phyloP scores from a whole-genome alignment of 23 tunicate genomes.

The Styela plicata region DNA sequence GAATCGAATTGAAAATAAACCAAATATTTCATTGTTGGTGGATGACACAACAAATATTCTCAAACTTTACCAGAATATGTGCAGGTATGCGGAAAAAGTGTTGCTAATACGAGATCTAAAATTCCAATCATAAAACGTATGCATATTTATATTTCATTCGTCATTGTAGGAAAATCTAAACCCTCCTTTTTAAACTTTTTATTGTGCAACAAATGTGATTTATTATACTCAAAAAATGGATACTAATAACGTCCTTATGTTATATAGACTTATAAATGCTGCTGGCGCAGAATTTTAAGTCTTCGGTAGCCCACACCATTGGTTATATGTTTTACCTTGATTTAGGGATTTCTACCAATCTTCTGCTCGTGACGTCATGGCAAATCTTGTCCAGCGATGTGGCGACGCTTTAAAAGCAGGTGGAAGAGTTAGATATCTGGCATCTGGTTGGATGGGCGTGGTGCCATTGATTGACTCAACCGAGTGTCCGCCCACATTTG shows the following conservation, averaged over 20 bases:
- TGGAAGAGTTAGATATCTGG: constrained; percentile 54
- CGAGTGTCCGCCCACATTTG: constrained; percentile 91
- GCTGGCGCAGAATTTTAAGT: no score
- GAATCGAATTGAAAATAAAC: not conserved
- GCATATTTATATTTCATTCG: no score
- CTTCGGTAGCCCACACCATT: no score
- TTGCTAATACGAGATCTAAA: not conserved
- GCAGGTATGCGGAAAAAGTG: constrained; percentile 46
- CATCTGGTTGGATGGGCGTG: constrained; percentile 64
- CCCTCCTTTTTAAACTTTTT: no score
- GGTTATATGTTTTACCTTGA: no score
- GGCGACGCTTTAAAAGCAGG: constrained; percentile 44
- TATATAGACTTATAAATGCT: no score
- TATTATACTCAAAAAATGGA: no score
- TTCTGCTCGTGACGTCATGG: not conserved
- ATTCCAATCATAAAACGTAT: not conserved
- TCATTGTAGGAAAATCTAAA: no score
- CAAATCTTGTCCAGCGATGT: constrained; percentile 27
- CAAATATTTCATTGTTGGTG: not conserved
- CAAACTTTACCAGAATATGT: constrained; percentile 14
- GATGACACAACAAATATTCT: constrained; percentile 11
- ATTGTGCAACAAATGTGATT: no score
- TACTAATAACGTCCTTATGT: no score
- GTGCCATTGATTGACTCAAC: constrained; percentile 84
- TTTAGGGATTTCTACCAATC: constrained; percentile 45